A percentile compares a stretch with the other conserved stretches of the same genome.
Conservation (phyloP, 2,113 vertebrate genomes). For the Podarcis raffonei region DNA sequence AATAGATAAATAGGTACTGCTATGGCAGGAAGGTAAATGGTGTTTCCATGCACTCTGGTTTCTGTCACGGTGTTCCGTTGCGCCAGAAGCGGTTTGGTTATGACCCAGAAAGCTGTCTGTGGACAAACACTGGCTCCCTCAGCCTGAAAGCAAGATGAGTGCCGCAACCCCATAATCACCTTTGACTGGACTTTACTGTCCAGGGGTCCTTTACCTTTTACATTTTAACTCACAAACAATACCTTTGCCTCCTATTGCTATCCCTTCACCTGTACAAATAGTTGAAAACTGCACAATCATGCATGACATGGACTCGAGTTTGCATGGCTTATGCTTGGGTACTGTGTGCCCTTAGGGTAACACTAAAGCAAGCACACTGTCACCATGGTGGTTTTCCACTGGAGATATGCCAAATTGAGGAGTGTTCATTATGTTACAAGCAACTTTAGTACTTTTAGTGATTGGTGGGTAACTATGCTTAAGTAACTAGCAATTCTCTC, state of each 20-base stretch:
- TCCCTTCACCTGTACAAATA: background rate
- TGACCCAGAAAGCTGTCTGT: no score
- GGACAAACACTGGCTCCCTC: no score
- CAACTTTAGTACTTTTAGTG: background rate
- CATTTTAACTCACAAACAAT: background rate
- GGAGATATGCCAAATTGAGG: background rate
- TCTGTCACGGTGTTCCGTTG: no score
- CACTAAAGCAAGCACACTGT: background rate
- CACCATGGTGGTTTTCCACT: background rate
- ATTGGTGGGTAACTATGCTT: background rate
- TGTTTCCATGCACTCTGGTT: no score
- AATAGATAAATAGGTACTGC: no score
- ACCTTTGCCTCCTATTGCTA: background rate
- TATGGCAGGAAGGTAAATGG: no score
- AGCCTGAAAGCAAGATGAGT: no score
- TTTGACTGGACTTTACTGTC: no score
- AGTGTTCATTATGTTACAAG: background rate
- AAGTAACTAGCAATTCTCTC: background rate
- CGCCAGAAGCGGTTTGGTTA: no score
- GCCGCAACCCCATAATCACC: no score
- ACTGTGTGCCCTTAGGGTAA: background rate
- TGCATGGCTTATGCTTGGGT: background rate
- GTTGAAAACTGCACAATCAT: background rate
- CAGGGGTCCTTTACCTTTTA: no score
- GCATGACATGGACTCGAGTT: background rate